Percentiles rank a stretch among this genome's conserved stretches.
These are phyloP conservation scores for Dyspetes luteomarginatus DNA, from an alignment of 2,888 invertebrate species.

Conservation along the genomic window DNA sequence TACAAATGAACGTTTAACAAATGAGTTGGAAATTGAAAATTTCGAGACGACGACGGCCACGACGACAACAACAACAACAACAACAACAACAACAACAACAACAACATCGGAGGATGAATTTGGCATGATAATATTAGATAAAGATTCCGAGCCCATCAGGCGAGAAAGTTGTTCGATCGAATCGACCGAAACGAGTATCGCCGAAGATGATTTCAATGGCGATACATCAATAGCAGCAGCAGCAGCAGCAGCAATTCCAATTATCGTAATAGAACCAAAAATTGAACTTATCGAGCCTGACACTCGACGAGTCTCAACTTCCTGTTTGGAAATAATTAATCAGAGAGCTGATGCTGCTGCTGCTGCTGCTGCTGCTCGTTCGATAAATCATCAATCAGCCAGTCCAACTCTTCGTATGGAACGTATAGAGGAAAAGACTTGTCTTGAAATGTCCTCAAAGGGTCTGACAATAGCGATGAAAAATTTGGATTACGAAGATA, in stretches of 20 bases:
- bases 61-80: too few relatives aligned
- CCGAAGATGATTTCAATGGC: too few relatives aligned
- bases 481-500: constrained; percentile 82
- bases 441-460: constrained; percentile 80
- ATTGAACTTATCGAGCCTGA: constrained; percentile 66
- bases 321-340: constrained; percentile 45
- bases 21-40: constrained; percentile 65
- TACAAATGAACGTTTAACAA: constrained; percentile 58
- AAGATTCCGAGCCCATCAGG: too few relatives aligned
- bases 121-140: constrained; percentile 74
- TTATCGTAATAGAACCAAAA: constrained; percentile 78
- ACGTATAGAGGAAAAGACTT: constrained; percentile 80
- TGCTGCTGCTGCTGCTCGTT: constrained; percentile 14
- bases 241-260: constrained; percentile 76
- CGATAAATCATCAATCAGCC: constrained; percentile 49
- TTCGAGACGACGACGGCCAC: constrained; percentile 74
- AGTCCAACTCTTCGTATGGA: constrained; percentile 76
- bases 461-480: constrained; percentile 81
- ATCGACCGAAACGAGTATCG: constrained; percentile 44
- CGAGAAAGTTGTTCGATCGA: constrained; percentile 1
- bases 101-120: constrained; percentile 81
- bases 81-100: too few relatives aligned
- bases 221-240: too few relatives aligned
- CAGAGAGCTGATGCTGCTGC: not conserved
- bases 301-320: constrained; percentile 30